phyloP scores from a whole-genome alignment of 2,797 vertebrate genomes.

The Micromesistius poutassou region DNA sequence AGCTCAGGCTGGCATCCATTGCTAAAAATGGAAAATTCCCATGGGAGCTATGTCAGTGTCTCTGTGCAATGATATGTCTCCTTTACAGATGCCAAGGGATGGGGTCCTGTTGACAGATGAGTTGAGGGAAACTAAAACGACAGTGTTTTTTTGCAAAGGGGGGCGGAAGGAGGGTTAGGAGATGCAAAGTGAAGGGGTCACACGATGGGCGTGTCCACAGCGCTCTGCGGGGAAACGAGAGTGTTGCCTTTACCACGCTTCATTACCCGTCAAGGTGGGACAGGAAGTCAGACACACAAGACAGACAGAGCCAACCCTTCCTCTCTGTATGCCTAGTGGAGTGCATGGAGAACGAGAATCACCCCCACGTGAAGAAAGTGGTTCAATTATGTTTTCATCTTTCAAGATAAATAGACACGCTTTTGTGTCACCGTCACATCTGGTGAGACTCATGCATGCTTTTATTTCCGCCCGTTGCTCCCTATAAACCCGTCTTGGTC shows the following conservation, averaged over 20 bases:
- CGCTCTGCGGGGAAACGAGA: constrained; percentile 43
- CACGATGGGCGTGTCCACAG: constrained; percentile 28
- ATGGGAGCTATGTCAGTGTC: constrained; percentile 24
- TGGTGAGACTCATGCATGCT: no score
- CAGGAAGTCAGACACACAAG: constrained; percentile 19
- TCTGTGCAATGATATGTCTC: constrained; percentile 39
- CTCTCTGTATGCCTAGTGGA: neutral
- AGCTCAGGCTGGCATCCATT: constrained; percentile 26
- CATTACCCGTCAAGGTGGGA: constrained; percentile 44
- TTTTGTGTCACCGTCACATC: no score
- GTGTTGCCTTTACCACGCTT: constrained; percentile 58
- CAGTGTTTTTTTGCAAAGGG: constrained; percentile 50
- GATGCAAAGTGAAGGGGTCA: constrained; percentile 43
- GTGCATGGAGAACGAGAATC: no score
- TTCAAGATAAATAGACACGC: no score
- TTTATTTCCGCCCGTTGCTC: no score
- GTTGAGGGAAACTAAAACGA: constrained; percentile 44
- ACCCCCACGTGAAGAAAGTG: no score
- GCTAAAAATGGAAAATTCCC: constrained; percentile 24
- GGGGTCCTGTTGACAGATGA: constrained; percentile 22
- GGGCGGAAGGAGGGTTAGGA: constrained; percentile 17
- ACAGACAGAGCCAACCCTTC: neutral
- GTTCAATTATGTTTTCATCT: no score
- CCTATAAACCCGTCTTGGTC: neutral
- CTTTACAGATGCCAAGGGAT: constrained; percentile 26